These are phyloP conservation scores for Telmatherina bonti DNA, from an alignment of 2,797 vertebrate species.

Conservation along the genomic window DNA sequence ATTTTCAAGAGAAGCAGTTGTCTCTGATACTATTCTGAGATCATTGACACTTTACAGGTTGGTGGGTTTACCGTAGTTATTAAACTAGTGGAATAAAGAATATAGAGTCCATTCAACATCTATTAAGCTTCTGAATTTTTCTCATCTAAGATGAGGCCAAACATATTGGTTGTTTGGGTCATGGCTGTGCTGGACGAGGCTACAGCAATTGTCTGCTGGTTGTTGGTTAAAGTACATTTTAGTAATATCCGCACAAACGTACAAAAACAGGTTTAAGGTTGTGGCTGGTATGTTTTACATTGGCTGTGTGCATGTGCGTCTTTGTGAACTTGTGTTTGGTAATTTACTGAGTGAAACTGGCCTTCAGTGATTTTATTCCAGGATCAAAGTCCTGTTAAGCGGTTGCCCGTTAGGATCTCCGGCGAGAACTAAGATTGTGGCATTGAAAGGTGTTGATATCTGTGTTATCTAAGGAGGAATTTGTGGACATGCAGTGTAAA, in stretches of 20 bases:
- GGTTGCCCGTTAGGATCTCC: constrained; percentile 4
- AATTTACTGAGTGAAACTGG: background rate
- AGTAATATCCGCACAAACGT: too few relatives aligned
- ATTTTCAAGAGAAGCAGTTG: constrained; percentile 47
- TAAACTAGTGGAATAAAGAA: background rate
- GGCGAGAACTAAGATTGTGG: background rate
- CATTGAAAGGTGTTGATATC: background rate
- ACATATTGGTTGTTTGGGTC: too few relatives aligned
- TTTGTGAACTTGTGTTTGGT: background rate
- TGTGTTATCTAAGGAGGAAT: background rate
- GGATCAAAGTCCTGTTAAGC: constrained; percentile 3
- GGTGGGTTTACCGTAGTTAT: background rate
- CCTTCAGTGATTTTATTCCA: background rate
- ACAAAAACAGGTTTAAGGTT: too few relatives aligned
- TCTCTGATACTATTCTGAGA: constrained; percentile 31
- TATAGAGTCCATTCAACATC: background rate
- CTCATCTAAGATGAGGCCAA: too few relatives aligned
- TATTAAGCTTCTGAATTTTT: background rate
- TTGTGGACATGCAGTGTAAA: background rate
- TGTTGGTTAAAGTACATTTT: too few relatives aligned
- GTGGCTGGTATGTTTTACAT: background rate
- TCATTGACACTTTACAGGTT: constrained; percentile 6
- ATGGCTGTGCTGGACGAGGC: constrained; percentile 1
- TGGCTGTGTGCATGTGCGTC: background rate
- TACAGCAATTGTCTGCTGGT: background rate